Evolutionary conservation across 2,888 invertebrate genomes (phyloP).

Genomic region (Archips xylosteana): DNA sequence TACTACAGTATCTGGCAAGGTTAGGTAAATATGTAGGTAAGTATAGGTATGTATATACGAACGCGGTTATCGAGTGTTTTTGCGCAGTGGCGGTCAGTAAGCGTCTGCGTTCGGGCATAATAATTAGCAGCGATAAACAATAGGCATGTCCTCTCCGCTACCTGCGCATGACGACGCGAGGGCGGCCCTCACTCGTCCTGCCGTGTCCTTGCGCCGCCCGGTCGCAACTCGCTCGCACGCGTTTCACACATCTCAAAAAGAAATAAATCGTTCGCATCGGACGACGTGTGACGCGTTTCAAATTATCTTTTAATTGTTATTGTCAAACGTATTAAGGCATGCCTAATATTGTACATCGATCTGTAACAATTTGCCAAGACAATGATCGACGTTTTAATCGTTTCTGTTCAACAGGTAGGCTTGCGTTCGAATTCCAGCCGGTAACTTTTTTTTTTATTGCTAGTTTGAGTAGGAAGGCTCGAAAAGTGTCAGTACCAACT

Average conservation of each 20-base stretch:
- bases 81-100: slow-evolving; percentile 62
- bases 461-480: not conserved
- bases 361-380: slow-evolving; percentile 27
- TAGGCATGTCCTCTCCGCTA: slow-evolving; percentile 82
- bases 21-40: slow-evolving; percentile 17
- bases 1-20: slow-evolving; percentile 28
- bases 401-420: not conserved
- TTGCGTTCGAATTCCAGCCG: not conserved
- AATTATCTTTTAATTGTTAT: slow-evolving; percentile 32
- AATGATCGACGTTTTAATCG: slow-evolving; percentile 19
- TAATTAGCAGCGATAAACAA: slow-evolving; percentile 84
- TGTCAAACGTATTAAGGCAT: slow-evolving; percentile 1
- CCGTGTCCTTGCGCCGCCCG: slow-evolving; percentile 72
- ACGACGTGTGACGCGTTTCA: slow-evolving; percentile 20
- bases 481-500: slow-evolving; percentile 24
- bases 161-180: slow-evolving; percentile 81
- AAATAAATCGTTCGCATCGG: slow-evolving; percentile 34
- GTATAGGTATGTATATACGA: not conserved
- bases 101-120: slow-evolving; percentile 80
- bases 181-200: slow-evolving; percentile 76
- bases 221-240: slow-evolving; percentile 63
- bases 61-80: slow-evolving; percentile 57
- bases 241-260: slow-evolving; percentile 43
- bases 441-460: not conserved
- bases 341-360: slow-evolving; percentile 15